Conservation (phyloP, 2,888 invertebrate genomes). For the Platycheirus albimanus region DNA sequence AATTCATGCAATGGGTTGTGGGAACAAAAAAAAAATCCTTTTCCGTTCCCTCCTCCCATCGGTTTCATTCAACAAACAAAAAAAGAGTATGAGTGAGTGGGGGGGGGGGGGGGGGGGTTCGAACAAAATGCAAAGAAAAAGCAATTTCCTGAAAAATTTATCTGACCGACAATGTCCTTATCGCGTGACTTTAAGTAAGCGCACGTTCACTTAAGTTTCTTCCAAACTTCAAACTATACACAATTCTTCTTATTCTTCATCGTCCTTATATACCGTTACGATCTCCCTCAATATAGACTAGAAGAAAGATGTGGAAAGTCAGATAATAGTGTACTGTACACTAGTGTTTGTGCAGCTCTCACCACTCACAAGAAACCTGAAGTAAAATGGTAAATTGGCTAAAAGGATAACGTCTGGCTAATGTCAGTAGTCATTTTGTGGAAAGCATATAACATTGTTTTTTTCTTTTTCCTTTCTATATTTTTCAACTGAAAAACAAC, state of each 20-base stretch:
- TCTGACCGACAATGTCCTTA: constrained; percentile 64
- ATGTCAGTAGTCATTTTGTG: constrained; percentile 13
- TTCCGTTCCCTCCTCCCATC: not conserved
- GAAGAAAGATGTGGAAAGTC: constrained; percentile 46
- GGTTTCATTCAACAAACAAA: not conserved
- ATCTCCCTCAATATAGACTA: no score
- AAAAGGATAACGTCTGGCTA: constrained; percentile 51
- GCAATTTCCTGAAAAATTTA: constrained; percentile 60
- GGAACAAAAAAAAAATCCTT: not conserved
- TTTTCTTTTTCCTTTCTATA: constrained; percentile 30
- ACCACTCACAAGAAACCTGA: not conserved
- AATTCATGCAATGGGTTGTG: not conserved
- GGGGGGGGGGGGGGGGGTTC: no score
- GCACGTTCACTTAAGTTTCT: constrained; percentile 67
- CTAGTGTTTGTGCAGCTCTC: constrained; percentile 26
- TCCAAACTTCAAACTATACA: not conserved
- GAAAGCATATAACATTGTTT: constrained; percentile 38
- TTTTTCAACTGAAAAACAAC: constrained; percentile 32
- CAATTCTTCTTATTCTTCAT: constrained; percentile 1
- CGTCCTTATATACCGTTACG: no score
- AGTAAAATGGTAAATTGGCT: constrained; percentile 20
- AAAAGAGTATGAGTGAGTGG: no score
- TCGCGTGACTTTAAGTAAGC: constrained; percentile 72
- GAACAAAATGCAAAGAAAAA: constrained; percentile 9
- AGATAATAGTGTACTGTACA: constrained; percentile 45